These are phyloP conservation scores for Lissocephala sabroskyi DNA, from an alignment of 2,888 invertebrate genomes.

Conservation along the genomic window DNA sequence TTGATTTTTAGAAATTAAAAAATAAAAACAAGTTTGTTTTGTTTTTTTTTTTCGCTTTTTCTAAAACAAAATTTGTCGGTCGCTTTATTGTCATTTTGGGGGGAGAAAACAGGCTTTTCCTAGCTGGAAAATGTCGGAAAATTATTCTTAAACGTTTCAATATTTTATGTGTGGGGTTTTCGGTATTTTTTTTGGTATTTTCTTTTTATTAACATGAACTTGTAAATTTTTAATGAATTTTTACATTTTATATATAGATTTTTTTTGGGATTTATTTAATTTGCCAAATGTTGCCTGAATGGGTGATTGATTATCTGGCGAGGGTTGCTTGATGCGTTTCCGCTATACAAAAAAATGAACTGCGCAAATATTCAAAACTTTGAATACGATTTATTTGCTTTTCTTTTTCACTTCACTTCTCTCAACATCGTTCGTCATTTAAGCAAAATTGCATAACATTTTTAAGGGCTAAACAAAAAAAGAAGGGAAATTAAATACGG, in stretches of 20 bases:
- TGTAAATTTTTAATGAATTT: constrained; percentile 28
- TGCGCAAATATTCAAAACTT: constrained; percentile 62
- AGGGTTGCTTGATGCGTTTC: no score
- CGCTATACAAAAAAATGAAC: constrained; percentile 1
- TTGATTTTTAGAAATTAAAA: constrained; percentile 31
- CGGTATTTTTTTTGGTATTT: no score
- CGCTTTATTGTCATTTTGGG: constrained; percentile 60
- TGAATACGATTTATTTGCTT: constrained; percentile 64
- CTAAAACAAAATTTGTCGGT: constrained; percentile 33
- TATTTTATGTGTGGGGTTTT: no score
- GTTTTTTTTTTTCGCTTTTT: constrained; percentile 16
- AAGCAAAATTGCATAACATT: constrained; percentile 39
- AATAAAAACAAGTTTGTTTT: constrained; percentile 17
- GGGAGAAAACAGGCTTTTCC: no score
- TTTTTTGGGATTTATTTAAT: constrained; percentile 1
- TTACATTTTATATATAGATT: constrained; percentile 39
- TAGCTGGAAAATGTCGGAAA: constrained; percentile 52
- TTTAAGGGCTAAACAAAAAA: constrained; percentile 30
- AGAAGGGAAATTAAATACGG: no score
- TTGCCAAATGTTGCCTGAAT: background rate
- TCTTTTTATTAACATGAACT: no score
- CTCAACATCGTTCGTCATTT: constrained; percentile 33
- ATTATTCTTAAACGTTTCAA: constrained; percentile 17
- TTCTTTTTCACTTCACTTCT: constrained; percentile 30
- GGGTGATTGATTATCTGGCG: no score